Base-by-base conservation (phyloP, 2,888 invertebrate genomes). In the Netelia melanura region DNA sequence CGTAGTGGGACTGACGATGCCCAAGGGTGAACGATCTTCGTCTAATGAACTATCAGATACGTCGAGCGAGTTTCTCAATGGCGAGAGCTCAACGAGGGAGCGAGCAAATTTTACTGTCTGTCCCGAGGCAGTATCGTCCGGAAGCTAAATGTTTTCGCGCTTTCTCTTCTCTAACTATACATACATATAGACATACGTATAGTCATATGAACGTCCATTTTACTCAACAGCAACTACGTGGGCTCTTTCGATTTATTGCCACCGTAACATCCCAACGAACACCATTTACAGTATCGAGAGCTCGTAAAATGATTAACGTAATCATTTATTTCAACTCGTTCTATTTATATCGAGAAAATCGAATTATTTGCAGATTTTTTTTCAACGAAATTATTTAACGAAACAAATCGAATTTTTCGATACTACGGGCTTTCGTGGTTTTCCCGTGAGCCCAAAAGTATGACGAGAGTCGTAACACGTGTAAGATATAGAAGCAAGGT, bases 181-280 rank as follows among this genome's bases (percentile, higher is more conserved):
- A 30, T 30, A 30, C 30, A 30, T 30, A 30, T 30, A 30, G 30
- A 30, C 30, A 30, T 30, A 30, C 30, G 30, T 30, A 30, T 30
- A 30, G 30, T 3, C 30, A 38, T 38, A 38, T 38, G 38, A 38
- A 38, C 38, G 38, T 38, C 38, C 38, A 54, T 17, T 54, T 17
- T 14, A 54, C 17, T 54, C 54, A 54, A 43, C 64, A 64, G 11
- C 71, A 71, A 52, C 23, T 71, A 30, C 67, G 70, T 54, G 72
- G 80, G 62, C 6, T 68, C 74, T 67, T 67, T 65, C 71, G 86
- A 86, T 86, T 86, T 84, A 86, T 84, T 76, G 76, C 83, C 84
- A 44, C 79, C 76, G 43, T 54, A 79, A 71, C 54, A 79, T 74
- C 72, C 71, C 75, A 83, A 81, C 80, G 81, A 83, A 81, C 78